phyloP scores from a whole-genome alignment of 1,140 invertebrate genomes.

The Drosophila carrolli region DNA sequence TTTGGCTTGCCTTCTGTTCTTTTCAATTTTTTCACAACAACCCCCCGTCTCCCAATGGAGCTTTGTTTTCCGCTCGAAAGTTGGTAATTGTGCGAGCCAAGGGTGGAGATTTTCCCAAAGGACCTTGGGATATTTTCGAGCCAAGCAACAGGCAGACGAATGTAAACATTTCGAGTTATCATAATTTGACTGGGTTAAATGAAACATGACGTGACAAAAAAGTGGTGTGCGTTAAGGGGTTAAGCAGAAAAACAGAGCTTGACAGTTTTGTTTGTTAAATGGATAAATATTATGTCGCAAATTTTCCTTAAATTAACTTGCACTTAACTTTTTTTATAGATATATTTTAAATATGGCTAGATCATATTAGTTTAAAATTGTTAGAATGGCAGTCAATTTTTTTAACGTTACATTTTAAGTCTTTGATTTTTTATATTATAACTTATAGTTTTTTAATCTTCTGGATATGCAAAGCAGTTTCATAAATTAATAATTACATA shows the following conservation, averaged over 20 bases:
- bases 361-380: too few relatives aligned
- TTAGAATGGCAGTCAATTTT: too few relatives aligned
- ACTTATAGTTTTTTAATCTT: too few relatives aligned
- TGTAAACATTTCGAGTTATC: conserved; percentile 24
- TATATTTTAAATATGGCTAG: too few relatives aligned
- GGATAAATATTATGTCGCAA: too few relatives aligned
- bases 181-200: conserved; percentile 27
- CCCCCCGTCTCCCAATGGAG: not conserved
- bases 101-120: conserved; percentile 17
- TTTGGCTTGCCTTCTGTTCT: conserved; percentile 57
- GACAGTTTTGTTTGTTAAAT: not conserved
- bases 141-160: conserved; percentile 26
- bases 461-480: too few relatives aligned
- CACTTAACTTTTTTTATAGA: too few relatives aligned
- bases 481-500: too few relatives aligned
- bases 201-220: not conserved
- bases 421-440: too few relatives aligned
- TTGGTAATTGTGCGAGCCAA: conserved; percentile 28
- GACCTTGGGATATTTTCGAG: not conserved
- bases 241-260: not conserved
- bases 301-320: not conserved
- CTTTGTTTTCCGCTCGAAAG: conserved; percentile 22
- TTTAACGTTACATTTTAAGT: too few relatives aligned
- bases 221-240: not conserved
- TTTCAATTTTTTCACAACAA: conserved; percentile 14